A percentile compares a stretch with the other conserved stretches of the same genome.
phyloP scores from a whole-genome alignment of 2,797 vertebrate genomes.

The Amblyraja radiata region DNA sequence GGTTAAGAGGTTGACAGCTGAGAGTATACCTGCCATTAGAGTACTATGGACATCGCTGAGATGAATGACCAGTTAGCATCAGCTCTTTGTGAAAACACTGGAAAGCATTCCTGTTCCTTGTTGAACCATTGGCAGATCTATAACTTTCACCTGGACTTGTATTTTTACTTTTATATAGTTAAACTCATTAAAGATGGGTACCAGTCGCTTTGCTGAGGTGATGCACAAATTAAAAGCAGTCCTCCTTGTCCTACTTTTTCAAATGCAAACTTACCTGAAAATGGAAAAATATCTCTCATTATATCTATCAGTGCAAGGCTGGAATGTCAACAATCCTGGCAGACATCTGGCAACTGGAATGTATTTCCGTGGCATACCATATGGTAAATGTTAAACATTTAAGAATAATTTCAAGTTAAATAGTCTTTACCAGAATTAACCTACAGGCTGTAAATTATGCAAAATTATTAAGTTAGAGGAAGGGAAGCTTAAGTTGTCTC shows the following conservation, averaged over 20 bases:
- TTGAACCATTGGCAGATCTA: not conserved
- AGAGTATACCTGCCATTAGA: not conserved
- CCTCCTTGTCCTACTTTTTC: not conserved
- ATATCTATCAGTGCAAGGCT: not conserved
- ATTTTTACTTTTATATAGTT: not conserved
- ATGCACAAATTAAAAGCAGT: not conserved
- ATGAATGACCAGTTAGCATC: not conserved
- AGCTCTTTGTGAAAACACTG: not conserved
- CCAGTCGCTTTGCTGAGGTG: not conserved
- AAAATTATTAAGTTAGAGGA: not conserved
- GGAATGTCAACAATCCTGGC: not conserved
- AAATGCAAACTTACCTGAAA: not conserved
- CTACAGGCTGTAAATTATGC: not conserved
- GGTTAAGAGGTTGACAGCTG: not conserved
- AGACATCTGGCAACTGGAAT: not conserved
- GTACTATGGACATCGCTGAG: not conserved
- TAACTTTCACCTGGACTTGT: not conserved
- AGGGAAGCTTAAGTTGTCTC: not conserved
- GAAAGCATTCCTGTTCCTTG: not conserved
- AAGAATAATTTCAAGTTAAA: not conserved
- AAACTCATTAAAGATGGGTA: not conserved
- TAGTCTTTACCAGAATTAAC: not conserved
- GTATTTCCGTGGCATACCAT: not conserved
- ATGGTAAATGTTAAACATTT: not conserved
- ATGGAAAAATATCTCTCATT: not conserved